Conservation (phyloP, 2,888 invertebrate genomes). For the Globia sparganii region DNA sequence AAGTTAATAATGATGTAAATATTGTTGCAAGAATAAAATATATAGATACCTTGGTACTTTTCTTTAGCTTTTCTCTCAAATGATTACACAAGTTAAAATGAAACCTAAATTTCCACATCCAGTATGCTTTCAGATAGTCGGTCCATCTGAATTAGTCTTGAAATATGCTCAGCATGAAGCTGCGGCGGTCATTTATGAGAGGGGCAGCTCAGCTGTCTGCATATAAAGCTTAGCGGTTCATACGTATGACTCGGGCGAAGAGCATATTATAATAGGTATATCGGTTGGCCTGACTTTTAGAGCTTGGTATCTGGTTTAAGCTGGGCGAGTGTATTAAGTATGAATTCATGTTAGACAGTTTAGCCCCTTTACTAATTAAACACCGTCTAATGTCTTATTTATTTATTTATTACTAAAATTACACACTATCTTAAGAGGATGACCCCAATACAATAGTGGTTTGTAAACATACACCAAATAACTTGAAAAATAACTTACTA, state of each 20-base stretch:
- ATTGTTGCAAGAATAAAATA: not conserved
- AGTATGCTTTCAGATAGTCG: slow-evolving; percentile 22
- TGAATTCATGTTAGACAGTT: not conserved
- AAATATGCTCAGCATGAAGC: slow-evolving; percentile 29
- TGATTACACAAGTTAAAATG: not conserved
- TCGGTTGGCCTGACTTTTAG: slow-evolving; percentile 3
- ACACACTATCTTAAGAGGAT: too few relatives aligned
- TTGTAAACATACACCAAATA: too few relatives aligned
- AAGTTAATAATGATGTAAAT: not conserved
- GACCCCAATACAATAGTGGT: too few relatives aligned
- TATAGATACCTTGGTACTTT: not conserved
- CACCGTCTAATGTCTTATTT: too few relatives aligned
- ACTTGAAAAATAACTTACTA: too few relatives aligned
- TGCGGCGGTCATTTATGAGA: slow-evolving; percentile 44
- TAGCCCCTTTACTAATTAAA: not conserved
- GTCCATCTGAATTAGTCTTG: slow-evolving; percentile 35
- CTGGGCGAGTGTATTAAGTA: not conserved
- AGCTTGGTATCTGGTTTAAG: slow-evolving; percentile 24
- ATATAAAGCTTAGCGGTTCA: slow-evolving; percentile 51
- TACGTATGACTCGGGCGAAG: slow-evolving; percentile 24
- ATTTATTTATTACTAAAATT: too few relatives aligned
- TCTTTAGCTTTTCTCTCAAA: not conserved
- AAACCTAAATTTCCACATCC: not conserved
- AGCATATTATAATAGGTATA: slow-evolving; percentile 46
- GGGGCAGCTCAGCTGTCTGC: slow-evolving; percentile 34